These are phyloP conservation scores for Acrossocheilus wenchowensis DNA, from an alignment of 2,797 vertebrate genomes.

Conservation along the genomic window DNA sequence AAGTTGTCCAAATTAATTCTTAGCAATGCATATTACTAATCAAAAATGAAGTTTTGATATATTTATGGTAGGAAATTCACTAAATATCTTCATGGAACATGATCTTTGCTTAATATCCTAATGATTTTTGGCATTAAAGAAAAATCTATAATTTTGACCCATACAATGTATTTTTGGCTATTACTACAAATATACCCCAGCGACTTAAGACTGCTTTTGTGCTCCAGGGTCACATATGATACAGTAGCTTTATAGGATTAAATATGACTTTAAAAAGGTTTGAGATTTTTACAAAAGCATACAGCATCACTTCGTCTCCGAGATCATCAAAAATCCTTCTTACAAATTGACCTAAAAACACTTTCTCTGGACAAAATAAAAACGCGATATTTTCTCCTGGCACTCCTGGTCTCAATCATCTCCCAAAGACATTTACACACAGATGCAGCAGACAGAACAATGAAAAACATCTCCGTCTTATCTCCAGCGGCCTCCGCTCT, in stretches of 20 bases:
- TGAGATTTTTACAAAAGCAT: neutral
- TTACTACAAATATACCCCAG: too few species aligned
- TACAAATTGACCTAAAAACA: neutral
- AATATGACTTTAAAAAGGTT: neutral
- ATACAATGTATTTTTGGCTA: too few species aligned
- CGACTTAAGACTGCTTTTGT: too few species aligned
- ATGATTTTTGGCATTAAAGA: too few species aligned
- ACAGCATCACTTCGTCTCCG: neutral
- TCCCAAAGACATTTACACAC: neutral
- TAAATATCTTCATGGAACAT: too few species aligned
- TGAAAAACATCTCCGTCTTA: slow-evolving; percentile 5
- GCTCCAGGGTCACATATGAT: too few species aligned
- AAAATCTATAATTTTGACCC: too few species aligned
- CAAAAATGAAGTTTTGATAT: too few species aligned
- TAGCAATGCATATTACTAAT: too few species aligned
- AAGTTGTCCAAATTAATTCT: too few species aligned
- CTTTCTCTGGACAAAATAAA: neutral
- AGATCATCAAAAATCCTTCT: neutral
- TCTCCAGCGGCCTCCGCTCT: neutral
- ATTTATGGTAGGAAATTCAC: too few species aligned
- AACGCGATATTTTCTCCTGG: neutral
- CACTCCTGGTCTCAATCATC: neutral
- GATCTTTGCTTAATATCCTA: too few species aligned
- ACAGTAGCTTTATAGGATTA: neutral
- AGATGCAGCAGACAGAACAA: neutral